A percentile compares a stretch with the other conserved stretches of the same genome.
Evolutionary conservation across 2,888 invertebrate genomes (phyloP).

Genomic region (Allacma fusca): DNA sequence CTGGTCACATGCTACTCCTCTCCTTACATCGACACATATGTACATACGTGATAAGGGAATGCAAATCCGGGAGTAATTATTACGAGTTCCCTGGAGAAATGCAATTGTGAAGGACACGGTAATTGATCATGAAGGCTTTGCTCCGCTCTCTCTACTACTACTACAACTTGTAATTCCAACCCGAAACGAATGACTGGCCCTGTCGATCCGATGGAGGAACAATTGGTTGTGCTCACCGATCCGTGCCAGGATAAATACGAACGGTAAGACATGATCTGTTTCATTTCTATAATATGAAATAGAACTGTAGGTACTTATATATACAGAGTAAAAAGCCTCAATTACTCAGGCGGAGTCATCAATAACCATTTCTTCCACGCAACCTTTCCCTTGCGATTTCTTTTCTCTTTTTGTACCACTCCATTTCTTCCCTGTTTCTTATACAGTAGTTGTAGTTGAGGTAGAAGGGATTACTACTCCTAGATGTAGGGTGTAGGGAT

Average conservation of each 20-base stretch:
- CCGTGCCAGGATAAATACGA: constrained; percentile 93
- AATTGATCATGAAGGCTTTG: constrained; percentile 8
- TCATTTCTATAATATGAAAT: neutral
- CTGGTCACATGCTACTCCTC: too few relatives aligned
- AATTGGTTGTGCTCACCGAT: constrained; percentile 59
- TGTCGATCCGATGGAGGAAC: constrained; percentile 54
- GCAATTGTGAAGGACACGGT: constrained; percentile 20
- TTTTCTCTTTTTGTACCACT: too few relatives aligned
- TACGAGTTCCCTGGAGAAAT: constrained; percentile 1
- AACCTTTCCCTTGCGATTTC: neutral
- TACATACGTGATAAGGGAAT: neutral
- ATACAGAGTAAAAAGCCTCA: neutral
- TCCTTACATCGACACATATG: too few relatives aligned
- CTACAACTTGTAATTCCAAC: too few relatives aligned
- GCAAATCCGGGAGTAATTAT: constrained; percentile 22
- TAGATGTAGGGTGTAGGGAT: too few relatives aligned
- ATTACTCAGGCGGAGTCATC: neutral
- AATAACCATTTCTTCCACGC: neutral
- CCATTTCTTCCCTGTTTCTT: too few relatives aligned
- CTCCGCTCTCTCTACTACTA: too few relatives aligned
- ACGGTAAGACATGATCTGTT: constrained; percentile 67
- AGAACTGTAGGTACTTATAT: neutral
- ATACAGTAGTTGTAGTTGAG: too few relatives aligned
- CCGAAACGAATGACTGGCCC: too few relatives aligned
- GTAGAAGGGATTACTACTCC: too few relatives aligned